Percentiles rank a stretch among this genome's conserved stretches.
phyloP scores from a whole-genome alignment of 2,797 vertebrate genomes.

The Manis pentadactyla region DNA sequence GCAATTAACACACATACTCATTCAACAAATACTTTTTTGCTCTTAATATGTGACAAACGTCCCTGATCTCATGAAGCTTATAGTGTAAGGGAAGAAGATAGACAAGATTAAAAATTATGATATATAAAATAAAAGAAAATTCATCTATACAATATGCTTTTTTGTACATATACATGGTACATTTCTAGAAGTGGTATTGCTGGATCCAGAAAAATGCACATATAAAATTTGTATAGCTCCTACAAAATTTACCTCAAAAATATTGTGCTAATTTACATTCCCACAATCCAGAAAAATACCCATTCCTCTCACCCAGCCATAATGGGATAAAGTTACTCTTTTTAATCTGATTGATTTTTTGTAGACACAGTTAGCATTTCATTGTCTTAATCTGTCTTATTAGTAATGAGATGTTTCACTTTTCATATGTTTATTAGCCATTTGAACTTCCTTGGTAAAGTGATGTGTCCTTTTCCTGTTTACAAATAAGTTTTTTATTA shows the following conservation, averaged over 20 bases:
- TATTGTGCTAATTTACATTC: neutral
- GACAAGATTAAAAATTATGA: neutral
- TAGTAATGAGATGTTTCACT: neutral
- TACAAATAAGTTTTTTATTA: neutral
- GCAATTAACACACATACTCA: neutral
- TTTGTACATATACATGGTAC: neutral
- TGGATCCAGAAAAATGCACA: neutral
- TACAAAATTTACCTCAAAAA: neutral
- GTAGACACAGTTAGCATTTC: neutral
- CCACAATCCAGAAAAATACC: neutral
- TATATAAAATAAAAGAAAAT: constrained; percentile 3
- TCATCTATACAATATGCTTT: neutral
- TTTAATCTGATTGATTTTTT: constrained; percentile 19
- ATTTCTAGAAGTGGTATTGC: neutral
- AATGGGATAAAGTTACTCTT: neutral
- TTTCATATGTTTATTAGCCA: neutral
- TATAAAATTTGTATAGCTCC: neutral
- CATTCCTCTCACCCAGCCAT: neutral
- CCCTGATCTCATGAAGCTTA: neutral
- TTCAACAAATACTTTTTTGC: constrained; percentile 12
- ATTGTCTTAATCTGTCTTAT: neutral
- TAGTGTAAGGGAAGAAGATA: neutral
- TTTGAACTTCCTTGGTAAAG: neutral
- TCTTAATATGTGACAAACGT: neutral
- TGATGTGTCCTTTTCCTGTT: neutral